phyloP scores from a whole-genome alignment of 53 echinoderm and acorn worm genomes.

The Holothuria leucospilota region DNA sequence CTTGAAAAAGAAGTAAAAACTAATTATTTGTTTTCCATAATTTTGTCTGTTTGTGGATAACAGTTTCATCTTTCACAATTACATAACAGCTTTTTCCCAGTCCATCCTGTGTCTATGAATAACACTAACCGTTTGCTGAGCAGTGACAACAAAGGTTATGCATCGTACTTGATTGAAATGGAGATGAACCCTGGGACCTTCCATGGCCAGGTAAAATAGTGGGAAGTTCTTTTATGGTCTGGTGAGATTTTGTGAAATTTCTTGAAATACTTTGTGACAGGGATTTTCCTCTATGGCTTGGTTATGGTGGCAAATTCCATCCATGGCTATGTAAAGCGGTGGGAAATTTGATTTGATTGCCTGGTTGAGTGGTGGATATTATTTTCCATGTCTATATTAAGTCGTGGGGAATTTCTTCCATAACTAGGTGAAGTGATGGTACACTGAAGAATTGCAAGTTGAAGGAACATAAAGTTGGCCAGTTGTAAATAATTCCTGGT shows the following conservation, averaged over 20 bases:
- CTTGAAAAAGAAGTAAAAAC: too few relatives aligned
- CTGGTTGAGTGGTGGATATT: neutral
- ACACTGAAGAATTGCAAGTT: too few relatives aligned
- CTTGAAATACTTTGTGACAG: neutral
- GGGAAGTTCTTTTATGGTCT: neutral
- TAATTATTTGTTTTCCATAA: too few relatives aligned
- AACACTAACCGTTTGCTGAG: constrained; percentile 91
- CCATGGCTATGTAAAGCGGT: too few relatives aligned
- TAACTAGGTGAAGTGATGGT: too few relatives aligned
- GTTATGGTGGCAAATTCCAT: too few relatives aligned
- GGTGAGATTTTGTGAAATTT: neutral
- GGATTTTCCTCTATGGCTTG: neutral
- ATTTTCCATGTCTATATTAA: too few relatives aligned
- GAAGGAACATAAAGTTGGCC: too few relatives aligned
- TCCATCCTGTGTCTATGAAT: constrained; percentile 92
- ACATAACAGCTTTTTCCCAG: constrained; percentile 85
- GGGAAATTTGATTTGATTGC: neutral
- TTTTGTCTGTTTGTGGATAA: neutral
- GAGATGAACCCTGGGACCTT: constrained; percentile 73
- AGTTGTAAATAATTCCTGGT: too few relatives aligned
- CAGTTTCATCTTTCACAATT: too few relatives aligned
- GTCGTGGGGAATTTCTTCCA: too few relatives aligned
- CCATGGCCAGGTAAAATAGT: constrained; percentile 78
- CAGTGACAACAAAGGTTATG: constrained; percentile 96
- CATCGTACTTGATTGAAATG: constrained; percentile 86